A percentile compares a stretch with the other conserved stretches of the same genome.
Conservation (phyloP, 2,797 vertebrate genomes). For the Sebastes miniatus region DNA sequence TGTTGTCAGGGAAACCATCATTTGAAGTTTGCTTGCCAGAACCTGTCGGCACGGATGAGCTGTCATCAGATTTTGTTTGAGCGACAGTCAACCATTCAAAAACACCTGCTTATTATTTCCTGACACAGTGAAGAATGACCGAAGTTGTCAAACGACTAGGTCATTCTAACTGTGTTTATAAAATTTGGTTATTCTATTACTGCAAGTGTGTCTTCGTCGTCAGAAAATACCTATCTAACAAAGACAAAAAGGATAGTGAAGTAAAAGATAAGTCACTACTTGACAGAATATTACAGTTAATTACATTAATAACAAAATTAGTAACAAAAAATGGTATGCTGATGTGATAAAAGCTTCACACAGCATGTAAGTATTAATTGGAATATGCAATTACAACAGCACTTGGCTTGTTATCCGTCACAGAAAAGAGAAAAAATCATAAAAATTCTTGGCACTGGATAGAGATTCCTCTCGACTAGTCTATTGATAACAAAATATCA, state of each 20-base stretch:
- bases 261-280: neutral
- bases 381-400: neutral
- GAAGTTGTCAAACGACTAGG: neutral
- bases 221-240: neutral
- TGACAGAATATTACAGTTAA: neutral
- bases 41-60: neutral
- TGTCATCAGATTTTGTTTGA: neutral
- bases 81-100: neutral
- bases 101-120: neutral
- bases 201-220: neutral
- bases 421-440: neutral
- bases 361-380: neutral
- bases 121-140: neutral
- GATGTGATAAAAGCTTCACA: neutral
- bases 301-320: neutral
- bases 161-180: neutral
- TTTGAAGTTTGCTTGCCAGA: constrained; percentile 3
- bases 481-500: constrained; percentile 5
- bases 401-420: neutral
- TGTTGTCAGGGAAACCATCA: constrained; percentile 36
- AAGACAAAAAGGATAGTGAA: neutral
- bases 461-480: neutral
- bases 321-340: neutral
- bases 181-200: neutral
- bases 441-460: constrained; percentile 25